Evolutionary conservation across 2,113 vertebrate genomes (phyloP), one percentile per base, ranked within the genome.

Genomic region (Rhodinocichla rosea): DNA sequence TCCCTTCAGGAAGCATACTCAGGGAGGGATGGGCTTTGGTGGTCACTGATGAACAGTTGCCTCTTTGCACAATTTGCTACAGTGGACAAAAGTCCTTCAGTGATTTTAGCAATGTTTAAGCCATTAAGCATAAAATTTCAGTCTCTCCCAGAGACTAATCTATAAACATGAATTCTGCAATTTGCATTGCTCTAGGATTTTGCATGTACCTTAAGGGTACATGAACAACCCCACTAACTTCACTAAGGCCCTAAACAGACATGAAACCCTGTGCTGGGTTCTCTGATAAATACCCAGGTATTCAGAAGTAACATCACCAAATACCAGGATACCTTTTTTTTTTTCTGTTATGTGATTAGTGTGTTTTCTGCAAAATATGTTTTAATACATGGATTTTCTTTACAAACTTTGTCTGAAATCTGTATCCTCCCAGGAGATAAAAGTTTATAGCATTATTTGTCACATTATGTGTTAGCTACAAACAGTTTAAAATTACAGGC

Each of bases 401-500:
- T 35, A 14, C 13, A 8, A 92, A 77, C 28, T 62, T 78, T 47
- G 18, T 74, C 63, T 87, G 70, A 90, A 95, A 80, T 89, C 56
- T 89, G 4, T 65, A 56, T 53, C 63, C 11, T 84, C 69, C 59
- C 37, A 83, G 45, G 67, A 94, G 45, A 83, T 64, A 90, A 26
- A 91, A 52, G 60, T 89, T 92, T 89, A 83, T 76, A 59, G 23
- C 63, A 73, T 75, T 80, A 79, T 89, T 85, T 94, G 71, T 95
- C 92, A 89, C 20, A 63, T 69, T 87, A 69, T 81, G 10, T 52
- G 42, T 88, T 97, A 70, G 75, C 32, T 78, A 40, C 39, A 65
- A 90, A 85, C 52, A 87, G 59, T 59, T 92, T 79, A 94, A 93
- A 91, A 92, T 95, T 96, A 92, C 92, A 96, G 68, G 53, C 35